Conservation (phyloP, 1,140 invertebrate species). For the Pomacea maculata region DNA sequence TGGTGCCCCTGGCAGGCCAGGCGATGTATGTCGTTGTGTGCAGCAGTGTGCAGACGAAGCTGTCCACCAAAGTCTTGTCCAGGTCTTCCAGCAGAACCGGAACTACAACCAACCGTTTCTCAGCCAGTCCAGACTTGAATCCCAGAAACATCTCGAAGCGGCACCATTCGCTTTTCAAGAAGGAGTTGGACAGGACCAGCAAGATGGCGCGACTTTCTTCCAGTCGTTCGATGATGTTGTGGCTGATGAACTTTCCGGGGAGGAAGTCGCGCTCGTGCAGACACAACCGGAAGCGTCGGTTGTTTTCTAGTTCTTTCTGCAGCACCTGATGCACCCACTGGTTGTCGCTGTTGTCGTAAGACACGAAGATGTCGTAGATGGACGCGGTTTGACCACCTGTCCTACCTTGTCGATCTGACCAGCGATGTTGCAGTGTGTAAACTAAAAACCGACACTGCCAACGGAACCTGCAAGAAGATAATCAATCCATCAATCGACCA, state of each 20-base stretch:
- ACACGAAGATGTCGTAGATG: background rate
- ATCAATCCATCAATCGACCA: too few relatives aligned
- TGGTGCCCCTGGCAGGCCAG: constrained; percentile 1
- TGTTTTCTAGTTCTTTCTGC: background rate
- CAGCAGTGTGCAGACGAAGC: constrained; percentile 17
- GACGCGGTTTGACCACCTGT: background rate
- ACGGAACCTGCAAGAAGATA: constrained; percentile 5
- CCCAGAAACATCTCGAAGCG: constrained; percentile 29
- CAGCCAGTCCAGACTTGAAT: constrained; percentile 1
- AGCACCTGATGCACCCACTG: background rate
- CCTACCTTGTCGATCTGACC: too few relatives aligned
- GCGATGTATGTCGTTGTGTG: constrained; percentile 22
- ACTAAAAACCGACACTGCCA: constrained; percentile 8
- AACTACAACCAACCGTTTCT: background rate
- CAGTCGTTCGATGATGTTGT: constrained; percentile 42
- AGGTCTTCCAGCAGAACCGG: constrained; percentile 26
- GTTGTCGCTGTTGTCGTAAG: background rate
- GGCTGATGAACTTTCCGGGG: constrained; percentile 32
- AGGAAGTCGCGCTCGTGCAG: constrained; percentile 30
- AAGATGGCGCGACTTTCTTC: constrained; percentile 26
- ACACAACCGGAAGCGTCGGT: background rate
- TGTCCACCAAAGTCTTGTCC: constrained; percentile 12
- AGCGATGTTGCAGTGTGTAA: background rate
- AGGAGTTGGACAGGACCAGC: constrained; percentile 26
- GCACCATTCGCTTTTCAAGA: constrained; percentile 30